phyloP scores from a whole-genome alignment of 2,113 vertebrate genomes.

The Australoheros scitulus region DNA sequence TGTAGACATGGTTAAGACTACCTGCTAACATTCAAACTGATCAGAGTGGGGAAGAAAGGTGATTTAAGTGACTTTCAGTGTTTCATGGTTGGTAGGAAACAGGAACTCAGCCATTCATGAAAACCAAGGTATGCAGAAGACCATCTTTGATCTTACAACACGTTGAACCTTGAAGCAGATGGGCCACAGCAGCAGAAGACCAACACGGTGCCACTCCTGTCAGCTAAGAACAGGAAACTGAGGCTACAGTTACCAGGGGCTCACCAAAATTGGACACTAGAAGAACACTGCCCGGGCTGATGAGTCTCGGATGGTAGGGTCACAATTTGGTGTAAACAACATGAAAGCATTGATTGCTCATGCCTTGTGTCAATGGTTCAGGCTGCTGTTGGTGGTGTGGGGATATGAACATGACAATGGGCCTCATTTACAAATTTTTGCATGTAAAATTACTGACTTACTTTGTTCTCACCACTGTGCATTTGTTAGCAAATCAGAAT shows the following conservation, averaged over 20 bases:
- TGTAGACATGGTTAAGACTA: background rate
- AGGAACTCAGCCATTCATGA: background rate
- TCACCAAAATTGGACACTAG: background rate
- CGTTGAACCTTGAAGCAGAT: background rate
- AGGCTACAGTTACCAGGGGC: background rate
- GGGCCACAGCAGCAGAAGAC: background rate
- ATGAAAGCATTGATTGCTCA: background rate
- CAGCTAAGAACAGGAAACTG: background rate
- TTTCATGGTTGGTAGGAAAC: background rate
- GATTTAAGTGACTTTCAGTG: background rate
- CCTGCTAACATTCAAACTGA: background rate
- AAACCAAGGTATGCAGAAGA: background rate
- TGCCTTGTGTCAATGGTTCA: background rate
- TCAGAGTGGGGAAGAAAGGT: background rate
- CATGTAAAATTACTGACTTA: too few species aligned
- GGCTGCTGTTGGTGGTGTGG: background rate
- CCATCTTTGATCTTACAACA: background rate
- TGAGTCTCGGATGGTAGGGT: too few species aligned
- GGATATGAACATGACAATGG: background rate
- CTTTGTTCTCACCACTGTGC: too few species aligned
- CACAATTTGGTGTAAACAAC: too few species aligned
- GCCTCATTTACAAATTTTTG: too few species aligned
- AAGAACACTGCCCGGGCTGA: background rate
- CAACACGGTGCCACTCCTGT: background rate
- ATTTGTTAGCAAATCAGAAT: too few species aligned